Evolutionary conservation across 2,888 invertebrate species (phyloP).

Genomic region (Drosophila multiciliata): DNA sequence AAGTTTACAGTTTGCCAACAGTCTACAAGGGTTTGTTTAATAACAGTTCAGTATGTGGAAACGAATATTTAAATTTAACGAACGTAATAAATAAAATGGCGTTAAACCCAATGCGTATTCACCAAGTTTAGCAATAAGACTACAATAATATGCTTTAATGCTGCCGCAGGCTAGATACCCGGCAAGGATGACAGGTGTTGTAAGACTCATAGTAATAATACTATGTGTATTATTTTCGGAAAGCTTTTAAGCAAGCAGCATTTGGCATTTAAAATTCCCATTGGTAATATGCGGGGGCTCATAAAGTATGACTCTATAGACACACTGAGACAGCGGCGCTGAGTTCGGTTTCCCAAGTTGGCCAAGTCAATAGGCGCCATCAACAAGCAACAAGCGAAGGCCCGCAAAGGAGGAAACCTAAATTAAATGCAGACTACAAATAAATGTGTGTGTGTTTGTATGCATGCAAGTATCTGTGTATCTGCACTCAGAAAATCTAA

Average conservation of each 20-base stretch:
- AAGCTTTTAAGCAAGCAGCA: constrained; percentile 1
- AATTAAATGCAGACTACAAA: constrained; percentile 32
- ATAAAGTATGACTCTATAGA: constrained; percentile 17
- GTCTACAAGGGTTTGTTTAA: neutral
- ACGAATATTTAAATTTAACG: neutral
- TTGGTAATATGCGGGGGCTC: constrained; percentile 3
- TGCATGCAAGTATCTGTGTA: neutral
- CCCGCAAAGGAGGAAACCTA: constrained; percentile 31
- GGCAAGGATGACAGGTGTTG: neutral
- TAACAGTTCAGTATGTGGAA: neutral
- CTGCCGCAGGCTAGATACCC: neutral
- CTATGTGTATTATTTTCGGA: neutral
- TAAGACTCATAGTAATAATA: neutral
- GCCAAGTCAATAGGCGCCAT: constrained; percentile 21
- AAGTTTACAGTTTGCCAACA: neutral
- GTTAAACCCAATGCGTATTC: neutral
- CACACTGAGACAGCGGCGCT: constrained; percentile 1
- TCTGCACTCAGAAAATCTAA: neutral
- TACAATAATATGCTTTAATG: neutral
- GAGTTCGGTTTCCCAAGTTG: constrained; percentile 21
- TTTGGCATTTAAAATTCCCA: constrained; percentile 9
- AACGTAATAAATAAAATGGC: neutral
- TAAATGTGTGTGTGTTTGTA: constrained; percentile 10
- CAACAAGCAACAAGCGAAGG: constrained; percentile 33
- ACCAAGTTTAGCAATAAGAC: neutral